Conservation (phyloP, 1,140 invertebrate genomes). For the Pachyrhynchus sulphureomaculatus region DNA sequence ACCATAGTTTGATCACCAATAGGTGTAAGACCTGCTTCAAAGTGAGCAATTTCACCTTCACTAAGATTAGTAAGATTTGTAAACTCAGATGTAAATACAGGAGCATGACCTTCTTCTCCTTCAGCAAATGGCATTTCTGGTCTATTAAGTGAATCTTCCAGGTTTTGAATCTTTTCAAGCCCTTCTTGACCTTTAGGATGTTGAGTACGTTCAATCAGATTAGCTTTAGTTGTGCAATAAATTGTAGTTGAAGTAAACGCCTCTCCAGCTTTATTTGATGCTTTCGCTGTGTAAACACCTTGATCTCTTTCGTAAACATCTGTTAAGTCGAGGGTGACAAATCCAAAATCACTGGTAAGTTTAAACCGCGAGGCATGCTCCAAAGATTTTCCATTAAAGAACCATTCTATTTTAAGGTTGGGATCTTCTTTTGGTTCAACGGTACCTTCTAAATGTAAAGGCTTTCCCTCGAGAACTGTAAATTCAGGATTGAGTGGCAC, state of each 20-base stretch:
- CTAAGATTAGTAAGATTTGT: conserved; percentile 77
- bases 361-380: conserved; percentile 85
- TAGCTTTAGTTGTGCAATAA: conserved; percentile 78
- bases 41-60: conserved; percentile 90
- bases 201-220: conserved; percentile 83
- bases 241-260: conserved; percentile 89
- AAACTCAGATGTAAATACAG: conserved; percentile 85
- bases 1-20: conserved; percentile 94
- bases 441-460: conserved; percentile 88
- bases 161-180: conserved; percentile 84
- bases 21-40: conserved; percentile 90
- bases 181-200: conserved; percentile 92
- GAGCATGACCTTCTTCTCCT: conserved; percentile 76
- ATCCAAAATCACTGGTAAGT: conserved; percentile 88
- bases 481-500: conserved; percentile 79
- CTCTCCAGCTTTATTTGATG: conserved; percentile 82
- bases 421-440: conserved; percentile 97
- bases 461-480: conserved; percentile 84
- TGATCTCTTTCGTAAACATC: conserved; percentile 92
- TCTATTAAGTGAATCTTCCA: conserved; percentile 81
- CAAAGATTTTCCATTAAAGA: conserved; percentile 86
- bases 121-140: conserved; percentile 68
- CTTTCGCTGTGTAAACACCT: conserved; percentile 91
- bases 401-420: conserved; percentile 91
- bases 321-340: conserved; percentile 84